These are phyloP conservation scores for Euschistus heros DNA, from an alignment of 1,140 invertebrate genomes.

Conservation along the genomic window DNA sequence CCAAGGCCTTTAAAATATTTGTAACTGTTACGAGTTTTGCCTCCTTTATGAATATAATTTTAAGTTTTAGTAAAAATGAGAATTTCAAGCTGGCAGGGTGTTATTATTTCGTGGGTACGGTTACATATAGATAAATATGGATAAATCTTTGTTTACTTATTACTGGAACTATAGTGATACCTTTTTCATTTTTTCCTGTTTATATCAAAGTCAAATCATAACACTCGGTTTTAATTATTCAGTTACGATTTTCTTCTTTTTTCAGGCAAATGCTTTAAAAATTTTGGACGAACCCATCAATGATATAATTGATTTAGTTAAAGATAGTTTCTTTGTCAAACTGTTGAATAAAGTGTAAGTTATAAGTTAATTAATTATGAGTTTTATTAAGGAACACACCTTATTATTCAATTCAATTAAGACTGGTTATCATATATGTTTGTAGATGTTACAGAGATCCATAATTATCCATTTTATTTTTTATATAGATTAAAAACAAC, in stretches of 20 bases:
- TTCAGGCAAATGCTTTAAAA: constrained; percentile 11
- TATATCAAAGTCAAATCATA: not conserved
- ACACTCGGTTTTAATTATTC: not conserved
- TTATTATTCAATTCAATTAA: too few species aligned
- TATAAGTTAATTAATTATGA: not conserved
- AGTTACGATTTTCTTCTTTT: not conserved
- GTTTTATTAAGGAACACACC: too few species aligned
- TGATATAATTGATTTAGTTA: constrained; percentile 11
- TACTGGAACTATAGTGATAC: not conserved
- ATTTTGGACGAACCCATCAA: not conserved
- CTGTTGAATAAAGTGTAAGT: constrained; percentile 12
- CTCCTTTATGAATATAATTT: too few species aligned
- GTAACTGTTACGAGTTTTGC: too few species aligned
- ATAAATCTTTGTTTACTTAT: not conserved
- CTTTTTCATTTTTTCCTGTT: not conserved
- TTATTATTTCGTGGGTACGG: constrained; percentile 13
- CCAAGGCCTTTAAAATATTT: too few species aligned
- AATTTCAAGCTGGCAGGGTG: not conserved
- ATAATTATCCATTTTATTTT: too few species aligned
- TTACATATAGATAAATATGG: too few species aligned
- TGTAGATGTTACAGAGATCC: too few species aligned
- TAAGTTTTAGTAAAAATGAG: not conserved
- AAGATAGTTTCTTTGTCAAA: constrained; percentile 4
- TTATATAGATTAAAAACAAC: too few species aligned
- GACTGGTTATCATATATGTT: too few species aligned